A percentile compares a stretch with the other conserved stretches of the same genome.
Conservation (phyloP, 2,113 vertebrate genomes). For the Trichechus manatus region DNA sequence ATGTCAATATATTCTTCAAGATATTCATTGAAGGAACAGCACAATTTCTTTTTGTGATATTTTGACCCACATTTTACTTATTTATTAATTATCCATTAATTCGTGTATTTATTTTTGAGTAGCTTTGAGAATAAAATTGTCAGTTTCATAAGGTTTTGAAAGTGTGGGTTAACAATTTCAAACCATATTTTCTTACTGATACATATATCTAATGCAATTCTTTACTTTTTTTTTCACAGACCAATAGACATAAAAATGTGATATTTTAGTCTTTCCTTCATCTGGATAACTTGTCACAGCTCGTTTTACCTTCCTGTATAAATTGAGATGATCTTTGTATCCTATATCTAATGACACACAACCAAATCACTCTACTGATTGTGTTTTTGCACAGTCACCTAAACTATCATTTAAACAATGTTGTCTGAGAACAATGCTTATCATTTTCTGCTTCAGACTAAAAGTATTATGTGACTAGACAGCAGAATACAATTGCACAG, state of each 20-base stretch:
- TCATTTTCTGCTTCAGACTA: neutral
- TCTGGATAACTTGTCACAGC: neutral
- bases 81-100: neutral
- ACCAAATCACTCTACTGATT: neutral
- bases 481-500: neutral
- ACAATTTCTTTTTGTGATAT: neutral
- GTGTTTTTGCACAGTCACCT: neutral
- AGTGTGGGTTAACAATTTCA: neutral
- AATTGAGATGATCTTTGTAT: neutral
- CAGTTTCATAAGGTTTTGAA: neutral
- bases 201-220: neutral
- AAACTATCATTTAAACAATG: neutral
- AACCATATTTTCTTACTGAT: neutral
- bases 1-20: neutral
- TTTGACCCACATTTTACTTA: neutral
- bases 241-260: neutral
- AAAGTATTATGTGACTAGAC: neutral
- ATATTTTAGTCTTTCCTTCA: neutral
- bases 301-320: neutral
- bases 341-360: neutral
- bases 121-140: slow-evolving; percentile 43
- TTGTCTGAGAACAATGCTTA: neutral
- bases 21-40: neutral
- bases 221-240: neutral
- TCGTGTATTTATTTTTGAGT: neutral